Conservation (phyloP, 1,140 invertebrate species). For the Fragariocoptes setiger region DNA sequence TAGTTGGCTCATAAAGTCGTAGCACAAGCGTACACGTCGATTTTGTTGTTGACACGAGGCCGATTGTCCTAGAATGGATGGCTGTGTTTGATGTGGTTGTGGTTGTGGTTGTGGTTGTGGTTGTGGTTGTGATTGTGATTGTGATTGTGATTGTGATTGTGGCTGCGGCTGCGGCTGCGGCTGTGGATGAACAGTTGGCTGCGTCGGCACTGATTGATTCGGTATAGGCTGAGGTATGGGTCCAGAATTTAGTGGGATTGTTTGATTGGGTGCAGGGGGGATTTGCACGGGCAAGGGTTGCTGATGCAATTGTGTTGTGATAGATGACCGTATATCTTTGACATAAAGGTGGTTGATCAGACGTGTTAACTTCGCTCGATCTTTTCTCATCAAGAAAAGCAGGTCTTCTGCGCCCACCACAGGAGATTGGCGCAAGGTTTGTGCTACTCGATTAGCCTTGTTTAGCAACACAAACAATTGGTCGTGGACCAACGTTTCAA, state of each 20-base stretch:
- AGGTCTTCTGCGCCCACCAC: slow-evolving; percentile 22
- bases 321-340: slow-evolving; percentile 14
- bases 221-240: too few relatives aligned
- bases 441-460: slow-evolving; percentile 1
- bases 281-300: background rate
- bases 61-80: slow-evolving; percentile 8
- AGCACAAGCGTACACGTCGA: slow-evolving; percentile 15
- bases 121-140: too few relatives aligned
- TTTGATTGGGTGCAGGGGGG: too few relatives aligned
- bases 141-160: too few relatives aligned
- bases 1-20: slow-evolving; percentile 16
- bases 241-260: too few relatives aligned
- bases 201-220: too few relatives aligned
- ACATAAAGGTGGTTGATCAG: slow-evolving; percentile 24
- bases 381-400: slow-evolving; percentile 29
- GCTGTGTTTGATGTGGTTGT: background rate
- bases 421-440: background rate
- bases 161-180: too few relatives aligned
- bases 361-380: slow-evolving; percentile 23
- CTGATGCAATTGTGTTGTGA: slow-evolving; percentile 8
- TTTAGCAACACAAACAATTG: slow-evolving; percentile 2
- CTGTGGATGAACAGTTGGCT: too few relatives aligned
- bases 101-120: too few relatives aligned
- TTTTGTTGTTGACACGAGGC: slow-evolving; percentile 7
- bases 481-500: slow-evolving; percentile 6